Conservation (phyloP, 53 echinoderm and acorn worm genomes). For the Patiria pectinifera region DNA sequence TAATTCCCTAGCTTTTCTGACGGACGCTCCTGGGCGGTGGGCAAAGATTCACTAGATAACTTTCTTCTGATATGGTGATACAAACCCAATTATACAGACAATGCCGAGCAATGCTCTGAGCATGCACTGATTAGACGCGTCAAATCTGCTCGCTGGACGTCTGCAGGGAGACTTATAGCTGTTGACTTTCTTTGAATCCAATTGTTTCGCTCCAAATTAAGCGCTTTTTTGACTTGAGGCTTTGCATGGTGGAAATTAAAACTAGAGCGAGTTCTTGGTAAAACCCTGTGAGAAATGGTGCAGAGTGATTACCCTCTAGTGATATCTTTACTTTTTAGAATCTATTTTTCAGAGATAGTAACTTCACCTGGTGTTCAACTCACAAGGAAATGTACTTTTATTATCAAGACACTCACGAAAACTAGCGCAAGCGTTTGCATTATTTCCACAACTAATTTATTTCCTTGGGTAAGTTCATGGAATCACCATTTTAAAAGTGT, state of each 20-base stretch:
- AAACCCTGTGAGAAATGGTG: too few relatives aligned
- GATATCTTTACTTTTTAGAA: too few relatives aligned
- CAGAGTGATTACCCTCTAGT: too few relatives aligned
- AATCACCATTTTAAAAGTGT: too few relatives aligned
- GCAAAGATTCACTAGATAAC: neutral
- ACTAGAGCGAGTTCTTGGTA: too few relatives aligned
- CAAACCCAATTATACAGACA: neutral
- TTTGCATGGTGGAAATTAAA: neutral
- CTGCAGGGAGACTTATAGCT: neutral
- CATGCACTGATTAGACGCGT: neutral
- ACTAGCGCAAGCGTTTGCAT: too few relatives aligned
- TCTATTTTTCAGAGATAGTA: too few relatives aligned
- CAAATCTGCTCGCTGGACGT: neutral
- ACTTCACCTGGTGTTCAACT: too few relatives aligned
- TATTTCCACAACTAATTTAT: too few relatives aligned
- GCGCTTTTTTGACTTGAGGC: neutral
- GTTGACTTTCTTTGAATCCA: neutral
- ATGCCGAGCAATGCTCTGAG: neutral
- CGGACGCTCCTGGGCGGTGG: neutral
- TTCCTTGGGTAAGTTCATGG: too few relatives aligned
- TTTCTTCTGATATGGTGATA: neutral
- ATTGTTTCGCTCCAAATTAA: neutral
- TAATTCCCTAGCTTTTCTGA: neutral
- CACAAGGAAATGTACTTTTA: too few relatives aligned
- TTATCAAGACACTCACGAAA: too few relatives aligned